A percentile compares a stretch with the other conserved stretches of the same genome.
These are phyloP conservation scores for Papilio glaucus DNA, from an alignment of 1,140 invertebrate species.

Conservation along the genomic window DNA sequence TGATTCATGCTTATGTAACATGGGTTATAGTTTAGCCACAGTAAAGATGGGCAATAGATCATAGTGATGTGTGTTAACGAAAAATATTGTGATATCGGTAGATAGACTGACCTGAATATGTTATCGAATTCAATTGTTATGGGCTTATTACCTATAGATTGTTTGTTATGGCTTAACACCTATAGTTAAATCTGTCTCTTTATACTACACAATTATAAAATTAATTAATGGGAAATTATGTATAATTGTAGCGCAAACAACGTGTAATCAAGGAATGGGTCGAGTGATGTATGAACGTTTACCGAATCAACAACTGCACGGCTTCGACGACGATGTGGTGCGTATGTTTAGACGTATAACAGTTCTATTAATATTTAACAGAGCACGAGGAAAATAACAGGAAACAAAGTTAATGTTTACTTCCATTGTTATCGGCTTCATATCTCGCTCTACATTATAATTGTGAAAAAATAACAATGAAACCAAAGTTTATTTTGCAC, in stretches of 20 bases:
- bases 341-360: constrained; percentile 56
- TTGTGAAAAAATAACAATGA: background rate
- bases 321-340: constrained; percentile 94
- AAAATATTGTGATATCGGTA: too few relatives aligned
- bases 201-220: too few relatives aligned
- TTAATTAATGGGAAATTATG: too few relatives aligned
- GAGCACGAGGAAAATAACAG: constrained; percentile 24
- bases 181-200: too few relatives aligned
- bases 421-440: background rate
- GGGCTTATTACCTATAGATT: too few relatives aligned
- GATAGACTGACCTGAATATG: too few relatives aligned
- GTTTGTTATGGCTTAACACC: too few relatives aligned
- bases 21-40: too few relatives aligned
- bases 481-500: background rate
- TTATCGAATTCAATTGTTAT: too few relatives aligned
- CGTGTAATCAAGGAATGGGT: constrained; percentile 93
- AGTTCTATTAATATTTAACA: background rate
- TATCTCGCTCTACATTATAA: background rate
- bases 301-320: constrained; percentile 94
- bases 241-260: constrained; percentile 90
- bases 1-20: constrained; percentile 25
- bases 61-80: too few relatives aligned
- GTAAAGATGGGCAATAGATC: too few relatives aligned
- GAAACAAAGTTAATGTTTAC: background rate
- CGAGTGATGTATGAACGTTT: constrained; percentile 94